Base-by-base conservation (phyloP, 2,888 invertebrate genomes). In the Tetanocera ferruginea region DNA sequence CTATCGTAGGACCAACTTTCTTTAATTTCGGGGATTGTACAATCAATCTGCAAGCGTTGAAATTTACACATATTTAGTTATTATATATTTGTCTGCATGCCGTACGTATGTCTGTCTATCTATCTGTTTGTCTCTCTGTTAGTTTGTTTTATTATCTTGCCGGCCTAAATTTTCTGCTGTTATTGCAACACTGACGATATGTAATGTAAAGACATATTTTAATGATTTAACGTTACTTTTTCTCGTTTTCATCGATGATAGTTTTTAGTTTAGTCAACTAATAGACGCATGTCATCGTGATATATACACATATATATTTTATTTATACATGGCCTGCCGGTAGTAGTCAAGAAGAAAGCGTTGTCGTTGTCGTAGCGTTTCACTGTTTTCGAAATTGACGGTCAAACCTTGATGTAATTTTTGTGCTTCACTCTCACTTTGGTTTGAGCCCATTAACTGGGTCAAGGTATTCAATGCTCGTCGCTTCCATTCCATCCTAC, bases 401-500 rank as follows among this genome's bases (percentile, higher is more conserved):
- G 11, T 43, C 11, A 43, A 43, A 43, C 43, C 14, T 43, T 43
- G 43, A 43, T 43, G 43, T 43, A 43, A 43, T 43, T 43, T 43
- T 43, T 43, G 43, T 43, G 43, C 43, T 43, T 43, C 43, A 43
- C 43, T 43, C 43, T 43, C 43, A 43, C 43, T 43, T 43, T 43
- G 3, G 43, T 43, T 43, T 43, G 43, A 43, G 43, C 43, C 43
- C 43, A 43, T 43, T 43, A 43, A 43, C 43, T 43, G 43, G 43
- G 43, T 43, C 43, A 43, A 43, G 43, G 43, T 43, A 43, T 43
- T 43, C 43, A 43, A 43, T 43, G 14, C 43, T 11, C 6, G 43
- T 43, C 43, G 55, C 19, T 25, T 62, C 70, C 49, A 51, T 70
- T n/a, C n/a, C 28, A 74, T 80, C 76, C 83, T 80, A 43, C 43